Evolutionary conservation across 2,797 vertebrate species (phyloP).

Genomic region (Cirrhinus mrigala): DNA sequence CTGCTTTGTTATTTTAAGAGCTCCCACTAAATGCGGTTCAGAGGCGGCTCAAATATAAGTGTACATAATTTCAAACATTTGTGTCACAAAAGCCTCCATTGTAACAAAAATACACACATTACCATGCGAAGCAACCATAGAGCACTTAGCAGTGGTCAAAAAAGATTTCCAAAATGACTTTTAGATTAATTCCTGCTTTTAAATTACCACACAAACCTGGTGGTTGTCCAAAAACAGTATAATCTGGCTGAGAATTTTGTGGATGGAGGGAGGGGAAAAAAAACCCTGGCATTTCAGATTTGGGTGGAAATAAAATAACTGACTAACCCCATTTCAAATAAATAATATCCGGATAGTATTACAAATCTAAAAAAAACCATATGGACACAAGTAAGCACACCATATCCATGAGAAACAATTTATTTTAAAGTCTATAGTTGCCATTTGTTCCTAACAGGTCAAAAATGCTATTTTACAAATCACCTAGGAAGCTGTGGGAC

Average conservation of each 20-base stretch:
- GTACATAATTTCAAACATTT: constrained; percentile 16
- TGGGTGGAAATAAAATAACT: not conserved
- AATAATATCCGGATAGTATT: not conserved
- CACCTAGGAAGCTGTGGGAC: not conserved
- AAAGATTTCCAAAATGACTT: not conserved
- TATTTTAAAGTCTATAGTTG: constrained; percentile 28
- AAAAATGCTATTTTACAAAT: constrained; percentile 7
- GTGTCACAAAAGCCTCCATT: not conserved
- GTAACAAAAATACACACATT: not conserved
- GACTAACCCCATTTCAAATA: not conserved
- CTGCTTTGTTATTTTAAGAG: not conserved
- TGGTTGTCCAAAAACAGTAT: not conserved
- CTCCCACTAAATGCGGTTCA: not conserved
- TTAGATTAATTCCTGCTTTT: not conserved
- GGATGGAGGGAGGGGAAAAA: not conserved
- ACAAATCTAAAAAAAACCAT: not conserved
- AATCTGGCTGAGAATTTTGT: not conserved
- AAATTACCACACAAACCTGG: not conserved
- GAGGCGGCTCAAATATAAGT: not conserved
- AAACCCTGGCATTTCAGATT: not conserved
- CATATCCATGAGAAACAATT: not conserved
- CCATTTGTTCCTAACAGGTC: not conserved
- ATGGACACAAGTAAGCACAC: constrained; percentile 4
- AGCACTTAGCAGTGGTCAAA: constrained; percentile 15
- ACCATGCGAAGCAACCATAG: not conserved